Percentiles rank a stretch among this genome's conserved stretches.
phyloP scores from a whole-genome alignment of 2,797 vertebrate genomes.

The Melanotaenia trifasciata region DNA sequence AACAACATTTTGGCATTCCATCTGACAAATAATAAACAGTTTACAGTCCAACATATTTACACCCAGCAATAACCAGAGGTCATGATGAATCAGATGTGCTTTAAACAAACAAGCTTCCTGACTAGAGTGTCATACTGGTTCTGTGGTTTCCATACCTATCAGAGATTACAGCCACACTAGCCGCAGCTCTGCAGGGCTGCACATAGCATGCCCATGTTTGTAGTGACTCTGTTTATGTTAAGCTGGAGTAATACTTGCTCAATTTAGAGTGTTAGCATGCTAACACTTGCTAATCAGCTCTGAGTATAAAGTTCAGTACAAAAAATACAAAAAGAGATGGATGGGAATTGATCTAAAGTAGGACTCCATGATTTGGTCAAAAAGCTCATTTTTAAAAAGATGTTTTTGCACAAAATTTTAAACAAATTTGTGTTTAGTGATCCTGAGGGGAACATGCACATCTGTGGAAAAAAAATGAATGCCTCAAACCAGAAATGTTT shows the following conservation, averaged over 20 bases:
- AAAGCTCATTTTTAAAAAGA: not conserved
- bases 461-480: too few species aligned
- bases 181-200: not conserved
- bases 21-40: too few species aligned
- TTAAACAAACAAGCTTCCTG: not conserved
- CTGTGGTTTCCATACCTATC: not conserved
- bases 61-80: not conserved
- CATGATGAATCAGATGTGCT: too few species aligned
- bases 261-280: not conserved
- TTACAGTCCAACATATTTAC: not conserved
- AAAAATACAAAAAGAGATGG: not conserved
- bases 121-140: not conserved
- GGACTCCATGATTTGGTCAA: not conserved
- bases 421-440: not conserved
- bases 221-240: not conserved
- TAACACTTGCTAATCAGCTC: not conserved
- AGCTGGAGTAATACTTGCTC: not conserved
- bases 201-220: constrained; percentile 7
- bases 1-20: not conserved
- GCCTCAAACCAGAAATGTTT: too few species aligned
- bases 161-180: too few species aligned
- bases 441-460: not conserved
- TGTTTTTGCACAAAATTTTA: not conserved
- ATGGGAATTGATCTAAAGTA: not conserved
- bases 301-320: not conserved